A percentile compares a stretch with the other conserved stretches of the same genome.
Evolutionary conservation across 1,140 invertebrate species (phyloP).

Genomic region (Drosophila nannoptera): DNA sequence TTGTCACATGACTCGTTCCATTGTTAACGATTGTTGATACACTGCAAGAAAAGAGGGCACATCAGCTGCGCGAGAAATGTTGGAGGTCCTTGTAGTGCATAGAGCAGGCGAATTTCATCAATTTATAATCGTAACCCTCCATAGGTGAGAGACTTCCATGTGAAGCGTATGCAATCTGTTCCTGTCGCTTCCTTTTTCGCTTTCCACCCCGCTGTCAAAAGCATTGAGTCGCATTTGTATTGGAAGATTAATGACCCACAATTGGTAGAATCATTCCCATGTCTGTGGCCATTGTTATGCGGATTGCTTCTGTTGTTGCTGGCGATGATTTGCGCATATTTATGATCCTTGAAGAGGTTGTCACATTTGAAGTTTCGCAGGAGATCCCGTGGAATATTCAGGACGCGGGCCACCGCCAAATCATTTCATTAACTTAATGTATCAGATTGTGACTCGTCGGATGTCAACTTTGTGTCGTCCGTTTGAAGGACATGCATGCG

Average conservation of each 20-base stretch:
- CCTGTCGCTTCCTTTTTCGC: conserved; percentile 9
- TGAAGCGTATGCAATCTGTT: conserved; percentile 11
- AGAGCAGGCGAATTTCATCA: too few relatives aligned
- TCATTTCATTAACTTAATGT: conserved; percentile 76
- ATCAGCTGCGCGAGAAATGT: neutral
- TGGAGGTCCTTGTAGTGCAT: neutral
- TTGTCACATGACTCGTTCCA: conserved; percentile 17
- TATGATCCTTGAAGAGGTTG: conserved; percentile 52
- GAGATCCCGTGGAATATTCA: conserved; percentile 21
- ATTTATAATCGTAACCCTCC: too few relatives aligned
- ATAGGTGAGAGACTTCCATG: too few relatives aligned
- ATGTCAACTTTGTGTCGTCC: conserved; percentile 64
- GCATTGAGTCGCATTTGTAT: conserved; percentile 73
- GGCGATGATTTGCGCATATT: conserved; percentile 67
- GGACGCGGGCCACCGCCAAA: conserved; percentile 20
- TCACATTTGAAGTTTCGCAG: conserved; percentile 55
- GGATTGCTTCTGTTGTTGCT: conserved; percentile 16
- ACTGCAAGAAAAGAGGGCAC: neutral
- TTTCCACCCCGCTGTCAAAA: conserved; percentile 53
- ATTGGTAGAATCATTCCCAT: conserved; percentile 52
- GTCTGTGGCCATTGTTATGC: conserved; percentile 10
- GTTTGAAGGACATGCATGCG: conserved; percentile 27
- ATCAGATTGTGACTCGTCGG: conserved; percentile 74
- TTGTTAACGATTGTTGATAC: conserved; percentile 28
- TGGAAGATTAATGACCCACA: conserved; percentile 72